A percentile compares a stretch with the other conserved stretches of the same genome.
These are phyloP conservation scores for Belonocnema kinseyi DNA, from an alignment of 1,140 invertebrate species.

Conservation along the genomic window DNA sequence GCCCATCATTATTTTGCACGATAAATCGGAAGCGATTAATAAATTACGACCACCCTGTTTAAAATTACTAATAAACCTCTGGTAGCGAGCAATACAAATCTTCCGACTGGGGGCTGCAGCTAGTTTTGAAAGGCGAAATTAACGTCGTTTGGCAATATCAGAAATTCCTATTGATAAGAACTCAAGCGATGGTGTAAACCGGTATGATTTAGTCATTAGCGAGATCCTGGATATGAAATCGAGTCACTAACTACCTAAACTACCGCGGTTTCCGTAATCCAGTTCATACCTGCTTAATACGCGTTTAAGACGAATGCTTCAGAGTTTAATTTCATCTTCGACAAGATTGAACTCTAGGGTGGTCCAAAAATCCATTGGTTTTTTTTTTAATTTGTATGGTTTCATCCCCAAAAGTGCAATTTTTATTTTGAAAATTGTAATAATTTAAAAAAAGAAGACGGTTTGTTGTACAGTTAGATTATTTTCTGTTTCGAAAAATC, in stretches of 20 bases:
- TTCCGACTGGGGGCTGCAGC: background rate
- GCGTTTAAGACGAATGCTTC: background rate
- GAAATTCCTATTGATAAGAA: background rate
- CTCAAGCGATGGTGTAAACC: background rate
- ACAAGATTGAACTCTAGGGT: no score
- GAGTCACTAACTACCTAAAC: conserved; percentile 2
- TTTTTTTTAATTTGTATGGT: no score
- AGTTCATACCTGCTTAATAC: background rate
- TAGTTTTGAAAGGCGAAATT: background rate
- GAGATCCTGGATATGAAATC: conserved; percentile 21
- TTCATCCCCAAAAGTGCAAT: no score
- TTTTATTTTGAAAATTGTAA: no score
- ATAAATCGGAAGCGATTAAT: no score
- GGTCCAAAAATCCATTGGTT: no score
- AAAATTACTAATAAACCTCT: background rate
- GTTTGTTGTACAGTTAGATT: no score
- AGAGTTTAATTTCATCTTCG: background rate
- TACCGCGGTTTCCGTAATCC: conserved; percentile 12
- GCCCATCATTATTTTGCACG: no score
- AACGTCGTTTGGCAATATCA: background rate
- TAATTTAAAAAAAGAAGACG: no score
- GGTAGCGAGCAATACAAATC: background rate
- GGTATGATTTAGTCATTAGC: conserved; percentile 13
- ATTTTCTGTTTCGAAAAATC: no score
- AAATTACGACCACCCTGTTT: no score